Percentiles rank a stretch among this genome's conserved stretches.
Evolutionary conservation across 2,797 vertebrate genomes (phyloP).

Genomic region (Coilia nasus): DNA sequence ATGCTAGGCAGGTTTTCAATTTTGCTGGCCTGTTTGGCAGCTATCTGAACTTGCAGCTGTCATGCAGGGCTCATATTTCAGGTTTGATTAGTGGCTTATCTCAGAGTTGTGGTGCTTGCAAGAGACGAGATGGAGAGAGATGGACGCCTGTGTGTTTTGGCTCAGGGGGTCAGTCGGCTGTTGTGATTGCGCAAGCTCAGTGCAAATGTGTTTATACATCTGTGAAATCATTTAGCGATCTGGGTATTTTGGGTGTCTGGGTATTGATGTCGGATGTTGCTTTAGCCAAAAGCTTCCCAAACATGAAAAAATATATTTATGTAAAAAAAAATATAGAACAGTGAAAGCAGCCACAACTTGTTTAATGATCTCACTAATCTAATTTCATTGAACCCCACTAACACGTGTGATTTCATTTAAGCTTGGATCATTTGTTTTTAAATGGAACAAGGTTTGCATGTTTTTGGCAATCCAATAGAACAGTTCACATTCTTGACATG

Average conservation of each 20-base stretch:
- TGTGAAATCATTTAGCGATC: neutral
- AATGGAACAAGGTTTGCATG: neutral
- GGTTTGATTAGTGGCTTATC: conserved; percentile 20
- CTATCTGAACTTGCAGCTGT: neutral
- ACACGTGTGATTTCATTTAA: neutral
- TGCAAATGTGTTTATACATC: neutral
- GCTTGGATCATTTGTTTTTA: neutral
- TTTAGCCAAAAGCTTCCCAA: neutral
- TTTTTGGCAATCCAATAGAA: neutral
- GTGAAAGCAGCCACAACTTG: no score
- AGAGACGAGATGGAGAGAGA: neutral
- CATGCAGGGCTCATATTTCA: neutral
- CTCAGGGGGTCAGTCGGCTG: neutral
- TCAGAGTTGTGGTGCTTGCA: neutral
- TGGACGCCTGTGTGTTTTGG: neutral
- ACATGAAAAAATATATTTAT: neutral
- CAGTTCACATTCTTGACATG: neutral
- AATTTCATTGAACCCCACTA: no score
- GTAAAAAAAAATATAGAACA: neutral
- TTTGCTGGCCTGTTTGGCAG: neutral
- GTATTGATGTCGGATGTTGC: neutral
- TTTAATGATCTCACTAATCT: no score
- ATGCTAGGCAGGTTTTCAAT: neutral
- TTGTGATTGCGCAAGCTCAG: neutral
- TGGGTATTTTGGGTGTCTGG: neutral